These are phyloP conservation scores for Boloria selene DNA, from an alignment of 2,888 invertebrate genomes.

Conservation along the genomic window DNA sequence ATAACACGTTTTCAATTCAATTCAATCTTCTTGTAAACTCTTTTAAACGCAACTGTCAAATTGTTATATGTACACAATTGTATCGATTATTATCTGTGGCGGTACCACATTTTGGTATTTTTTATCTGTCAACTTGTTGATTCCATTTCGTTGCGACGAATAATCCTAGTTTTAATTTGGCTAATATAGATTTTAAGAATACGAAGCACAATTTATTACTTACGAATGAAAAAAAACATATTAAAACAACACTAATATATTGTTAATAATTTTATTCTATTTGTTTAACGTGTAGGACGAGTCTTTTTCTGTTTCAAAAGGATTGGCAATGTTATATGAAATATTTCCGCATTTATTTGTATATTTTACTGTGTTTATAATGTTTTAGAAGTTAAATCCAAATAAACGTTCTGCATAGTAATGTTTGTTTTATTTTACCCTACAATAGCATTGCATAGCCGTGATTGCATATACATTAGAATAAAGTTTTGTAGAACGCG, in stretches of 20 bases:
- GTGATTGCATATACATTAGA: too few relatives aligned
- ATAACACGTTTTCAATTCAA: background rate
- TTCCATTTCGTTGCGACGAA: slow-evolving; percentile 47
- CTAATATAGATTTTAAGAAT: slow-evolving; percentile 77
- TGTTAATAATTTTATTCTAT: slow-evolving; percentile 79
- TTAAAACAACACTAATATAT: slow-evolving; percentile 76
- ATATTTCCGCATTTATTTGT: slow-evolving; percentile 78
- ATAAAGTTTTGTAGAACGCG: too few relatives aligned
- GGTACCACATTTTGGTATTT: slow-evolving; percentile 32
- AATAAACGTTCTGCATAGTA: slow-evolving; percentile 82
- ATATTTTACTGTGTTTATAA: slow-evolving; percentile 78
- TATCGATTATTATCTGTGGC: slow-evolving; percentile 29
- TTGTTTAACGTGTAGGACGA: slow-evolving; percentile 63
- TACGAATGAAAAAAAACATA: slow-evolving; percentile 49
- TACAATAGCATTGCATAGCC: background rate
- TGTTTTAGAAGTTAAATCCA: slow-evolving; percentile 79
- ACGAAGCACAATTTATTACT: slow-evolving; percentile 76
- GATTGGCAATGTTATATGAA: slow-evolving; percentile 62
- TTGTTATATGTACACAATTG: slow-evolving; percentile 4
- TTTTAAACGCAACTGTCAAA: background rate
- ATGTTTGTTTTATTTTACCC: slow-evolving; percentile 44
- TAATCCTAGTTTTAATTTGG: slow-evolving; percentile 58
- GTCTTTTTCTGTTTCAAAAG: slow-evolving; percentile 61
- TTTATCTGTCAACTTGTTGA: slow-evolving; percentile 55
- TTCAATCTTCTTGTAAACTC: too few relatives aligned